These are phyloP conservation scores for Gopherus flavomarginatus DNA, from an alignment of 2,113 vertebrate genomes.

Conservation along the genomic window DNA sequence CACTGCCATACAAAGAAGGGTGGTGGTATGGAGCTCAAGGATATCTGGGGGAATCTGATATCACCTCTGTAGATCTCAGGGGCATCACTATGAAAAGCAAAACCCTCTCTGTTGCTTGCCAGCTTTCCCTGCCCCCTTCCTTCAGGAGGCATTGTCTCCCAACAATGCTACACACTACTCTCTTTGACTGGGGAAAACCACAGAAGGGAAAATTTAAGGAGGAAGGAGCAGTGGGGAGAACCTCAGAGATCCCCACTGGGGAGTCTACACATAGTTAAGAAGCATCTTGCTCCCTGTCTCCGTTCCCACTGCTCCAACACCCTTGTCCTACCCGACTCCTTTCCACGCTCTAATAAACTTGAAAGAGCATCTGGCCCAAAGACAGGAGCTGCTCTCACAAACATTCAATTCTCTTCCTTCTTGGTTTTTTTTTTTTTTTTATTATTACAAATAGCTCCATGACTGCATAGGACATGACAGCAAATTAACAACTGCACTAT, in stretches of 20 bases:
- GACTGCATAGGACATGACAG: not conserved
- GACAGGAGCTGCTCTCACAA: not conserved
- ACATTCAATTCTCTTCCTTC: not conserved
- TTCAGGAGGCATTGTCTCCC: not conserved
- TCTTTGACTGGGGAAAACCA: not conserved
- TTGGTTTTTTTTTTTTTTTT: not conserved
- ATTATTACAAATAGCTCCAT: not conserved
- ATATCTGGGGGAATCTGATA: not conserved
- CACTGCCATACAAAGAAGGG: not conserved
- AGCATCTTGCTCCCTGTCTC: not conserved
- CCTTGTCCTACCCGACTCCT: not conserved
- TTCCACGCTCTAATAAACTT: not conserved
- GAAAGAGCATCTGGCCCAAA: not conserved
- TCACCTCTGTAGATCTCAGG: not conserved
- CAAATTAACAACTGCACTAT: not conserved
- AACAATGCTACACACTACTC: not conserved
- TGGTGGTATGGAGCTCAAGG: not conserved
- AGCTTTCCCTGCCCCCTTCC: not conserved
- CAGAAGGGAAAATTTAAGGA: not conserved
- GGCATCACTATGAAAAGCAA: not conserved
- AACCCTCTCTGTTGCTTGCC: fast-evolving
- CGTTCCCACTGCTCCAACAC: not conserved
- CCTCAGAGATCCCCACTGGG: not conserved
- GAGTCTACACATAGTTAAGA: not conserved
- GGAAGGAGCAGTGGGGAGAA: not conserved